A percentile compares a stretch with the other conserved stretches of the same genome.
Conservation (phyloP, 2,113 vertebrate species). For the Microcebus tavaratra region DNA sequence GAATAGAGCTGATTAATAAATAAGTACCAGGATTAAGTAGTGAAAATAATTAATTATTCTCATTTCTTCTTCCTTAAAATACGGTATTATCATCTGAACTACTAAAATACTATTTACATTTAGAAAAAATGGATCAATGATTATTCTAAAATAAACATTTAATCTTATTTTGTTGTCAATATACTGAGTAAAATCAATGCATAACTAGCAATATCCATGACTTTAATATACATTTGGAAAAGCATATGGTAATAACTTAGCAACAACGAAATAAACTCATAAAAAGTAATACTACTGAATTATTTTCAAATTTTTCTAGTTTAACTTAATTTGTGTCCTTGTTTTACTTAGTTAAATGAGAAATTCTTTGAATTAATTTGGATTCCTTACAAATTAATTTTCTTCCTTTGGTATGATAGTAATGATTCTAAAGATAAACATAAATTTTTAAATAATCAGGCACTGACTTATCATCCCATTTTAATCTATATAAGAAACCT, state of each 20-base stretch:
- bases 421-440: background rate
- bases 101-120: background rate
- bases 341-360: background rate
- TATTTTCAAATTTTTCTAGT: background rate
- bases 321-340: background rate
- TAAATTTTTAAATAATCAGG: background rate
- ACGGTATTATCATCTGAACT: background rate
- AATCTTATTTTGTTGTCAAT: background rate
- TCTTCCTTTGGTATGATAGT: background rate
- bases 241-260: background rate
- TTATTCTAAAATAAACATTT: constrained; percentile 7
- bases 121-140: background rate
- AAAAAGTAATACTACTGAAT: background rate
- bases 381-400: background rate
- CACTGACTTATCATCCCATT: background rate
- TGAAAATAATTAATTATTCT: constrained; percentile 11
- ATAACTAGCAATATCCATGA: background rate
- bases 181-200: background rate
- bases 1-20: background rate
- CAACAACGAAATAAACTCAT: background rate
- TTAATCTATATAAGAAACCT: background rate
- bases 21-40: background rate
- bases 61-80: background rate
- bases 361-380: constrained; percentile 13
- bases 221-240: background rate